phyloP scores from a whole-genome alignment of 2,113 vertebrate species.

The Mohoua ochrocephala region DNA sequence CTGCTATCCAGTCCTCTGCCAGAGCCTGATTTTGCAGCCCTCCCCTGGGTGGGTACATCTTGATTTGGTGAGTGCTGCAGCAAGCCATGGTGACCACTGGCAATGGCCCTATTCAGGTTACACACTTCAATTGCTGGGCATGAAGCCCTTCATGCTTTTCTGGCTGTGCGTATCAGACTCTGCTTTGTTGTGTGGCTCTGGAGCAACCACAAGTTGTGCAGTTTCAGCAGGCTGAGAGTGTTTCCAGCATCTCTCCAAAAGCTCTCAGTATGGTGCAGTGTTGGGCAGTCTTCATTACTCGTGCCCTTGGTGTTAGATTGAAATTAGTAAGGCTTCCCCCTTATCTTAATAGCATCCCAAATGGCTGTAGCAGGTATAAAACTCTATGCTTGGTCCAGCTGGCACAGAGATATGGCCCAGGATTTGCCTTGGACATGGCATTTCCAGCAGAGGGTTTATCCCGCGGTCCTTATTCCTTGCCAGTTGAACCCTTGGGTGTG shows the following conservation, averaged over 20 bases:
- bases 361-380: not conserved
- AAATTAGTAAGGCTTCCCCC: not conserved
- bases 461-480: not conserved
- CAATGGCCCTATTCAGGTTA: not conserved
- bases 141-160: not conserved
- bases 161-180: not conserved
- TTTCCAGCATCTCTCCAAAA: not conserved
- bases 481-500: not conserved
- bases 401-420: not conserved
- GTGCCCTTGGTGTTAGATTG: not conserved
- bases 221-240: not conserved
- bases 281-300: not conserved
- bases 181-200: not conserved
- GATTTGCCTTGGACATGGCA: not conserved
- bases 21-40: not conserved
- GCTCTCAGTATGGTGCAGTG: not conserved
- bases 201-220: not conserved
- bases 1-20: not conserved
- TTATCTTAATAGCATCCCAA: not conserved
- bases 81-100: not conserved
- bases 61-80: not conserved
- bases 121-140: not conserved
- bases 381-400: not conserved
- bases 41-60: not conserved
- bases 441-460: not conserved